These are phyloP conservation scores for Oxytorus armatus DNA, from an alignment of 2,888 invertebrate species.

Conservation along the genomic window DNA sequence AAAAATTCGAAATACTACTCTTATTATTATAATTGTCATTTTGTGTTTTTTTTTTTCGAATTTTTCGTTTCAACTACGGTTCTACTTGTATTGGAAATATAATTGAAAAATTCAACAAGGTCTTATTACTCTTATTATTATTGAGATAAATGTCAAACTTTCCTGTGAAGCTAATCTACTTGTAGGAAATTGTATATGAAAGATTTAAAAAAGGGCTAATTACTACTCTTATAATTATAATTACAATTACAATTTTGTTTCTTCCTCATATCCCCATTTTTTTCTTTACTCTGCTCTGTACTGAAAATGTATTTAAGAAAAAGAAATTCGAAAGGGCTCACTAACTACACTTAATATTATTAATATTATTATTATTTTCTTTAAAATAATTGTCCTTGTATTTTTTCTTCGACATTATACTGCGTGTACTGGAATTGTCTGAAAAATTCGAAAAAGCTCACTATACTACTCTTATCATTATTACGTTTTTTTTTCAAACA, in stretches of 20 bases:
- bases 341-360: too few relatives aligned
- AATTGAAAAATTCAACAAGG: not conserved
- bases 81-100: not conserved
- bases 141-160: too few relatives aligned
- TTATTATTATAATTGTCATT: not conserved
- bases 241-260: too few relatives aligned
- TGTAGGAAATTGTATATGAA: constrained; percentile 6
- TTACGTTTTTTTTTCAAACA: constrained; percentile 1
- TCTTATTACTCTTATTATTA: not conserved
- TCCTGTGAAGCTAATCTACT: too few relatives aligned
- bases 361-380: too few relatives aligned
- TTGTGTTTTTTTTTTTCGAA: not conserved
- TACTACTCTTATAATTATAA: constrained; percentile 10
- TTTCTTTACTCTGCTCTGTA: too few relatives aligned
- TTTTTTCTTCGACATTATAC: constrained; percentile 13
- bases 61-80: not conserved
- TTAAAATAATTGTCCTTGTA: not conserved
- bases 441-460: constrained; percentile 8
- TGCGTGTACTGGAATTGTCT: constrained; percentile 19
- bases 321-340: too few relatives aligned
- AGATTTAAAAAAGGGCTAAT: constrained; percentile 1
- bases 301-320: too few relatives aligned
- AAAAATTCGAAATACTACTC: constrained; percentile 32
- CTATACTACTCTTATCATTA: not conserved
- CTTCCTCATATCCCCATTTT: too few relatives aligned